Base-by-base conservation (phyloP, 1,140 invertebrate genomes). In the Caerostris extrusa region DNA sequence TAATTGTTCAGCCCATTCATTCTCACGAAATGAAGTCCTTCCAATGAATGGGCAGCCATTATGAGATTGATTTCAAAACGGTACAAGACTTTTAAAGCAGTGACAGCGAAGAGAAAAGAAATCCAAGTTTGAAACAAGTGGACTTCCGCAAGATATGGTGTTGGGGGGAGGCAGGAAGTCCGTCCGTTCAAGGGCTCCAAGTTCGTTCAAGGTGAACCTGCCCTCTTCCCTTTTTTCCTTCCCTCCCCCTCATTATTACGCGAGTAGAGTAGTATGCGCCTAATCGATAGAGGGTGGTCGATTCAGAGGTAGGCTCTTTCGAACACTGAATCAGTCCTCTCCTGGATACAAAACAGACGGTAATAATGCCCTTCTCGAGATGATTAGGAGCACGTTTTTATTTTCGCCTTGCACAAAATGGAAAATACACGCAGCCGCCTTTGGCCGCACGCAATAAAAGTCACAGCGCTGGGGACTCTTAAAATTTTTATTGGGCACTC, bases 201-300 rank as follows among this genome's bases (percentile, higher is more conserved):
- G 55, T 90, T 69, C 67, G 61, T 90, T 90, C 89, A 90, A 90
- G 89, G 89, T 90, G 89, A 90, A 90, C 89, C 89, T 69, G 64
- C 69, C 55, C 55, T 17, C 55, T 60, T 5, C 85, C 19, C 85
- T 10, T 61, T 34, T 34, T 34, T 14, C 55, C 55, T 60, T 5
- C 85, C 85, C 12, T 10, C 85, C 82, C 17, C 85, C 58, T 60
- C 57, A 60, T 77, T 77, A 61, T 7, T 60, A 60, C 56, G 57
- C 85, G 14, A 58, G 19, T 14, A 81, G 69, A 50, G 34, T 58
- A 57, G 89, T 90, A 69, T 71, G 55, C 56, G 89, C 89, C 69
- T 71, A 81, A 90, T 81, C 89, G 89, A 81, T 77, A 53, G 56
- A 14, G 64, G 57, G 55, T 56, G 89, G 89, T 90, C 89, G 89